Percentiles rank a stretch among this genome's conserved stretches.
phyloP scores from a whole-genome alignment of 2,113 vertebrate genomes.

The mouse (Mus musculus) region DNA sequence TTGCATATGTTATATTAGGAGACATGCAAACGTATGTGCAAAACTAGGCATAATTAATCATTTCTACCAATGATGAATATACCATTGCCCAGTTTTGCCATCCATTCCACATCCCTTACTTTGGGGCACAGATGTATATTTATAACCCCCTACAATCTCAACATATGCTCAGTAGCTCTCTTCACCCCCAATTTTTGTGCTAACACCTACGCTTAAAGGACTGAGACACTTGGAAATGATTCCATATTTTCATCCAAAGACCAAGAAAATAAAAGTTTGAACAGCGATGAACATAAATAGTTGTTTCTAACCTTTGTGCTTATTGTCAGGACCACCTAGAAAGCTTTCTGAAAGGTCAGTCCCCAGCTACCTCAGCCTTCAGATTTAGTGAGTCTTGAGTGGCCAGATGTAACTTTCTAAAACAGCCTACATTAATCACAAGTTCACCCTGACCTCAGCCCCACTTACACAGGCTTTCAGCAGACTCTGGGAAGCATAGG shows the following conservation, averaged over 20 bases:
- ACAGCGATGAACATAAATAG: background rate
- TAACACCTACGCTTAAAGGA: background rate
- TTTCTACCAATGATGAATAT: constrained; percentile 52
- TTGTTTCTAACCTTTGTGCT: constrained; percentile 42
- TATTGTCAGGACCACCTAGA: background rate
- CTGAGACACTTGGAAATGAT: constrained; percentile 25
- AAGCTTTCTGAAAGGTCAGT: constrained; percentile 40
- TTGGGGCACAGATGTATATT: constrained; percentile 29
- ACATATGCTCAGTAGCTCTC: background rate
- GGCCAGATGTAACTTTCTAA: background rate
- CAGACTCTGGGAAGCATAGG: background rate
- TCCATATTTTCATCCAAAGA: constrained; percentile 30
- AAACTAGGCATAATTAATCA: constrained; percentile 79
- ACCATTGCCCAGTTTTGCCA: constrained; percentile 46
- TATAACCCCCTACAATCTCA: constrained; percentile 27
- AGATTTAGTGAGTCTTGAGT: constrained; percentile 11
- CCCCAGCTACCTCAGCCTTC: background rate
- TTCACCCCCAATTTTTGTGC: background rate
- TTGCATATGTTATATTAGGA: constrained; percentile 82
- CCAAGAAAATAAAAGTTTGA: constrained; percentile 57
- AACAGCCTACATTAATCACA: background rate
- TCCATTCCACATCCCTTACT: background rate
- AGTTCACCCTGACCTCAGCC: background rate
- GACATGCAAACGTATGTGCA: constrained; percentile 71
- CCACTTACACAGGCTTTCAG: background rate